Conservation (phyloP, 1,140 invertebrate species). For the Macrobrachium rosenbergii region DNA sequence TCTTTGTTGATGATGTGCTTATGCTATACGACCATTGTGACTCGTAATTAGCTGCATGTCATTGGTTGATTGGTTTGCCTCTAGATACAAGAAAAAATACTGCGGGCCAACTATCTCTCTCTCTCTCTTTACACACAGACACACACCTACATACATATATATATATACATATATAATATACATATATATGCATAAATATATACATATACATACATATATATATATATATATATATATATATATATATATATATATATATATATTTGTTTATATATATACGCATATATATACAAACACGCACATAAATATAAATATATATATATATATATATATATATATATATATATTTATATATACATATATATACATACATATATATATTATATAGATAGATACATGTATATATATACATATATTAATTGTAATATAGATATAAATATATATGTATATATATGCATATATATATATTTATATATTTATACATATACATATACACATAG, state of each 20-base stretch:
- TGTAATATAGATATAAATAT: no score
- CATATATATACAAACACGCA: not conserved
- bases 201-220: not conserved
- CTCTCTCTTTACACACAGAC: no score
- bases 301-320: slow-evolving; percentile 6
- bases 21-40: no score
- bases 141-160: no score
- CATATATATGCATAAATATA: not conserved
- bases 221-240: slow-evolving; percentile 14
- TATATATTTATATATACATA: slow-evolving; percentile 7
- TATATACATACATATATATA: slow-evolving; percentile 1
- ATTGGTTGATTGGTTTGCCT: no score
- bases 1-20: no score
- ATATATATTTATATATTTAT: slow-evolving; percentile 9
- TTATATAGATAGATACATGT: slow-evolving; percentile 10
- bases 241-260: not conserved
- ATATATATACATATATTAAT: not conserved
- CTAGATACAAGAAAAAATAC: no score
- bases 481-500: slow-evolving; percentile 14
- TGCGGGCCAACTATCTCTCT: no score
- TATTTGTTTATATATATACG: not conserved
- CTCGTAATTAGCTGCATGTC: no score
- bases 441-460: slow-evolving; percentile 16
- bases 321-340: slow-evolving; percentile 6
- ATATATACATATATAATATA: no score